Conservation (phyloP, 1,140 invertebrate species). For the Choristoneura fumiferana region DNA sequence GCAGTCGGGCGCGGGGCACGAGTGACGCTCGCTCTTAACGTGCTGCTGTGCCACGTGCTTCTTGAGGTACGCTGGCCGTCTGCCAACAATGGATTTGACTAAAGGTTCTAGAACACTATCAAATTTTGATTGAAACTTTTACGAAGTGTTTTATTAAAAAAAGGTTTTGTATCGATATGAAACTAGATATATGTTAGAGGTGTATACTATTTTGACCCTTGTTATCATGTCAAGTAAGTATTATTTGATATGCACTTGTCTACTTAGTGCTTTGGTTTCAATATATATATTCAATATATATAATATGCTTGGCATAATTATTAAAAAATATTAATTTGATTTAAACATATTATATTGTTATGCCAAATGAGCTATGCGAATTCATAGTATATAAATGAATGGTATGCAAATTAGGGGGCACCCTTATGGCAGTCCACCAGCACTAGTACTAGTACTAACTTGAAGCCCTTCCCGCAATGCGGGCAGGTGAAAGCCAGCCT, state of each 20-base stretch:
- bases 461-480: conserved; percentile 37
- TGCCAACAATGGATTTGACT: too few relatives aligned
- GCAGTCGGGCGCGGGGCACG: conserved; percentile 43
- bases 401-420: too few relatives aligned
- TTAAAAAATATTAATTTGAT: background rate
- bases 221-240: too few relatives aligned
- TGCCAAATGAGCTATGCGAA: too few relatives aligned
- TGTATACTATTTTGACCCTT: background rate
- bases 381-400: too few relatives aligned
- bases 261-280: background rate
- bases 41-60: conserved; percentile 46
- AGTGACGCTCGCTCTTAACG: conserved; percentile 30
- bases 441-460: conserved; percentile 30
- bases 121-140: too few relatives aligned
- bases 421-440: background rate
- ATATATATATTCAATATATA: background rate
- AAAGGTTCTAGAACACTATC: too few relatives aligned
- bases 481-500: conserved; percentile 33
- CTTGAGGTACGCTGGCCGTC: conserved; percentile 45
- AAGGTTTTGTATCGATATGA: too few relatives aligned
- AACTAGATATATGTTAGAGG: too few relatives aligned
- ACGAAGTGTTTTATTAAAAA: background rate
- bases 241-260: too few relatives aligned
- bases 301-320: background rate
- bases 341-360: too few relatives aligned